phyloP scores from a whole-genome alignment of 1,140 invertebrate genomes.

The Ptiloglossa arizonensis region DNA sequence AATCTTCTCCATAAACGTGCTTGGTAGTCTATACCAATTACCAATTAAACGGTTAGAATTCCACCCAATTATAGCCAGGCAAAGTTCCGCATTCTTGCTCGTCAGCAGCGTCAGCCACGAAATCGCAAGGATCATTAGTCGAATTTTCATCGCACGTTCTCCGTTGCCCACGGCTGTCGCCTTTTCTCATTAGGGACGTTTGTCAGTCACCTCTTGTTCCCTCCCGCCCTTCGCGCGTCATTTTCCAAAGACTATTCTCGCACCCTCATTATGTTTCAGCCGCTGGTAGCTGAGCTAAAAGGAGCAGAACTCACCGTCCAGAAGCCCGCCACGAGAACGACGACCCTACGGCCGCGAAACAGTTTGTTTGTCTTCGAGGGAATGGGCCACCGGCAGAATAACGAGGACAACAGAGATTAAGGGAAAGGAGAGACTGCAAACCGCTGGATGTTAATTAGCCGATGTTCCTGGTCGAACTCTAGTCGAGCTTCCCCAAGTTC shows the following conservation, averaged over 20 bases:
- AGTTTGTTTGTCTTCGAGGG: slow-evolving; percentile 33
- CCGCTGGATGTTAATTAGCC: slow-evolving; percentile 3
- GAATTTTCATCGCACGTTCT: slow-evolving; percentile 50
- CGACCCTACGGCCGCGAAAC: slow-evolving; percentile 47
- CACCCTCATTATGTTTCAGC: slow-evolving; percentile 64
- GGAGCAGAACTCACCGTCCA: slow-evolving; percentile 33
- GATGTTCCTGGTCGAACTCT: no score
- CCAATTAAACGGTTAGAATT: no score
- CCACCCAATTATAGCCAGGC: not conserved
- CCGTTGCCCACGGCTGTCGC: slow-evolving; percentile 16
- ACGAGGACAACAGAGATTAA: slow-evolving; percentile 29
- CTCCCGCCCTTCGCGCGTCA: slow-evolving; percentile 45
- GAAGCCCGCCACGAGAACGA: slow-evolving; percentile 23
- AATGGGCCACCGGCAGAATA: not conserved
- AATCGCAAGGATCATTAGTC: slow-evolving; percentile 55
- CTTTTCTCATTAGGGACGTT: slow-evolving; percentile 72
- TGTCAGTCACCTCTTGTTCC: slow-evolving; percentile 70
- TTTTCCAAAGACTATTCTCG: slow-evolving; percentile 71
- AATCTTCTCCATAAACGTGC: no score
- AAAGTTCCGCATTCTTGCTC: slow-evolving; percentile 31
- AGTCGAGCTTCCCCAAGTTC: no score
- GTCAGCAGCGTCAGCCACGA: not conserved
- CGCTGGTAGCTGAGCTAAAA: slow-evolving; percentile 37
- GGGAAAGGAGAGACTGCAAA: not conserved
- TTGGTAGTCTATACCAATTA: no score